Evolutionary conservation across 2,888 invertebrate species (phyloP).

Genomic region (Drosophila suboccidentalis): DNA sequence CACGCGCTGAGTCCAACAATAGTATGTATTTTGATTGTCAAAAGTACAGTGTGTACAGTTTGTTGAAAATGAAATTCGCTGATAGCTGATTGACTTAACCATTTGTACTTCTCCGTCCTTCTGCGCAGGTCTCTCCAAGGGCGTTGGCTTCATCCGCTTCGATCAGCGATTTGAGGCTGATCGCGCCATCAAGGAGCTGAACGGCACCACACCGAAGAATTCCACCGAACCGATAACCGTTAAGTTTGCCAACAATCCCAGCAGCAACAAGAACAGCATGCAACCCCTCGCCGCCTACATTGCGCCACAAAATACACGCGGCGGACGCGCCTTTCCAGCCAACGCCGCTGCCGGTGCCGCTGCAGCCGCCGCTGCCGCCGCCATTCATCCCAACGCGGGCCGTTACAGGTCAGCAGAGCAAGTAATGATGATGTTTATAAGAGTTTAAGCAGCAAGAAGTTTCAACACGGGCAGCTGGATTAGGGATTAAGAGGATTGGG

Average conservation of each 20-base stretch:
- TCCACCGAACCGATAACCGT: slow-evolving; percentile 96
- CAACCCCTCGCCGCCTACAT: slow-evolving; percentile 93
- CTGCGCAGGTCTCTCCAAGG: slow-evolving; percentile 93
- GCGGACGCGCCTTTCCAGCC: slow-evolving; percentile 91
- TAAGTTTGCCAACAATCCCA: slow-evolving; percentile 97
- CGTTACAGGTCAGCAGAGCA: slow-evolving; percentile 82
- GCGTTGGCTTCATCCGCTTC: slow-evolving; percentile 97
- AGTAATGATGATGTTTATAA: not conserved
- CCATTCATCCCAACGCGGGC: slow-evolving; percentile 85
- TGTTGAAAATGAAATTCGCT: not conserved
- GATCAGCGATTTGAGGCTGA: slow-evolving; percentile 97
- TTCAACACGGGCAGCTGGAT: not conserved
- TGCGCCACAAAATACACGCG: slow-evolving; percentile 91
- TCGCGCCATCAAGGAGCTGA: slow-evolving; percentile 95
- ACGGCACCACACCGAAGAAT: slow-evolving; percentile 95
- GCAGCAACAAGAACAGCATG: slow-evolving; percentile 93
- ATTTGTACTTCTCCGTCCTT: not conserved
- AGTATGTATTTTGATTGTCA: too few relatives aligned
- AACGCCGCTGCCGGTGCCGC: slow-evolving; percentile 87
- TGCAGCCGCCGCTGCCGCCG: slow-evolving; percentile 84
- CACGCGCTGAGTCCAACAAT: slow-evolving; percentile 30
- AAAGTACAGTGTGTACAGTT: too few relatives aligned
- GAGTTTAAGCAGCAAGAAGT: not conserved
- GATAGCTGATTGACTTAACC: not conserved
- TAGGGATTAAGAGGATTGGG: not conserved